phyloP scores from a whole-genome alignment of 1,140 invertebrate genomes.

The Conus betulinus region DNA sequence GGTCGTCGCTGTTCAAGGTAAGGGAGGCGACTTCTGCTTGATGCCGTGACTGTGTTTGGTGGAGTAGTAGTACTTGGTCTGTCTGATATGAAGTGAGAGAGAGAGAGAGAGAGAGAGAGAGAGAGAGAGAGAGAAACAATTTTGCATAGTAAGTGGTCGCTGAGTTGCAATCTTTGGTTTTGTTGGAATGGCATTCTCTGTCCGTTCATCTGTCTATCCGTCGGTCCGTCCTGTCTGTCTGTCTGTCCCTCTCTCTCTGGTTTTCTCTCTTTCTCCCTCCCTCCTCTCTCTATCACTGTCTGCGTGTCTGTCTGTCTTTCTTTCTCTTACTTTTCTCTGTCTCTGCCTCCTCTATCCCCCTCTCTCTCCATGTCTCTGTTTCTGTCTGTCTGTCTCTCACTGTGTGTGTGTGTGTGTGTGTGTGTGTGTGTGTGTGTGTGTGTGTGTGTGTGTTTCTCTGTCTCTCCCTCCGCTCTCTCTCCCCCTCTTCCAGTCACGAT shows the following conservation, averaged over 20 bases:
- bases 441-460: too few relatives aligned
- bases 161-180: too few relatives aligned
- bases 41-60: background rate
- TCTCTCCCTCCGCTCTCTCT: background rate
- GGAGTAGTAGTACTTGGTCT: too few relatives aligned
- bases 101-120: too few relatives aligned
- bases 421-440: too few relatives aligned
- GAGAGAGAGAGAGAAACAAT: too few relatives aligned
- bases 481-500: too few relatives aligned
- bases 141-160: too few relatives aligned
- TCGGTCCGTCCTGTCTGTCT: constrained; percentile 5
- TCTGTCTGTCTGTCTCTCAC: background rate
- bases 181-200: background rate
- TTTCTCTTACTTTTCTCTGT: too few relatives aligned
- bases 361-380: background rate
- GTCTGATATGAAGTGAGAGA: too few relatives aligned
- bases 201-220: background rate
- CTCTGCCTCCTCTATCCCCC: background rate
- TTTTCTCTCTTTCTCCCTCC: background rate
- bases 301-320: background rate
- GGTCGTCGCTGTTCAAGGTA: constrained; percentile 1
- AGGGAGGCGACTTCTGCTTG: too few relatives aligned
- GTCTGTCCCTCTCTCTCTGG: background rate
- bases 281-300: background rate
- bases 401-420: too few relatives aligned